Conservation (phyloP, 2,113 vertebrate genomes). For the Myiozetetes cayanensis region DNA sequence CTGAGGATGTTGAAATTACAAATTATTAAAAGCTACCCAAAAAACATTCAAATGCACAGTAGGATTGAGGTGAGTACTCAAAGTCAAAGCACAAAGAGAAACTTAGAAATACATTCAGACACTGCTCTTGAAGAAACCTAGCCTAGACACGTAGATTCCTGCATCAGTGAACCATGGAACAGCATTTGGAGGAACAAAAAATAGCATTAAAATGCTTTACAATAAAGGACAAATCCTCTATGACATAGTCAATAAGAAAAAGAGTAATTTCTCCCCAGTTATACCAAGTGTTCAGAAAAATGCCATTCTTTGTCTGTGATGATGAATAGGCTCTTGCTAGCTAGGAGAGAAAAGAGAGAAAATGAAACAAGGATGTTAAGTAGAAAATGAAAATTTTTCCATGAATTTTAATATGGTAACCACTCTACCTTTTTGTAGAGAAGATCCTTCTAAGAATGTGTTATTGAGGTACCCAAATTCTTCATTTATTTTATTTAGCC, state of each 20-base stretch:
- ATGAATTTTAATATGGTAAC: background rate
- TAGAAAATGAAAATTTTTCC: background rate
- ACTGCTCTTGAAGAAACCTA: background rate
- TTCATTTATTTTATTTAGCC: background rate
- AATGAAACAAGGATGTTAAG: background rate
- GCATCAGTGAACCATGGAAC: background rate
- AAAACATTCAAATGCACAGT: background rate
- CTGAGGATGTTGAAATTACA: background rate
- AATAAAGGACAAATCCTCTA: background rate
- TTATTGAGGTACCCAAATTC: background rate
- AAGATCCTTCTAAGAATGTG: background rate
- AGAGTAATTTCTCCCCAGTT: slow-evolving; percentile 18
- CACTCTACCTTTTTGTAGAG: background rate
- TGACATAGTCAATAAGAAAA: background rate
- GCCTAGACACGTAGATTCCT: background rate
- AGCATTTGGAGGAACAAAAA: background rate
- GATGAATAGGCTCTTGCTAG: slow-evolving; percentile 22
- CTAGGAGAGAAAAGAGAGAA: background rate
- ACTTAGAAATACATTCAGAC: background rate
- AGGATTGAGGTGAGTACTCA: background rate
- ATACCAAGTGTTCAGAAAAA: slow-evolving; percentile 35
- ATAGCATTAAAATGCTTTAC: background rate
- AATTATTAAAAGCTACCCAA: background rate
- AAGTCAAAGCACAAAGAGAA: background rate
- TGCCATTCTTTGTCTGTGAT: slow-evolving; percentile 11